phyloP scores from a whole-genome alignment of 2,888 invertebrate species.

The Apantesis nais region DNA sequence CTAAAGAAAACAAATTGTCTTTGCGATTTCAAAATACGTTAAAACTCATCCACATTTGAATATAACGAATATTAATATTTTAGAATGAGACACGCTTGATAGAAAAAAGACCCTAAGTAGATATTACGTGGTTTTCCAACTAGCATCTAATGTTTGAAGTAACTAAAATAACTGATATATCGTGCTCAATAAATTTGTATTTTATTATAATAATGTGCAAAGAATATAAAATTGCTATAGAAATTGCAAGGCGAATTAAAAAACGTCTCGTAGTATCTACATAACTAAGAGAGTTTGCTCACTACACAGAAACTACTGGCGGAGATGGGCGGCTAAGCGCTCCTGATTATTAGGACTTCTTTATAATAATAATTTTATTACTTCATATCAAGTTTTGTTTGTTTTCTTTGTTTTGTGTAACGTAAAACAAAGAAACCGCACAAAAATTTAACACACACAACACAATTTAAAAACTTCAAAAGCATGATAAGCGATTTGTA shows the following conservation, averaged over 20 bases:
- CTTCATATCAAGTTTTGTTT: neutral
- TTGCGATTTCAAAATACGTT: neutral
- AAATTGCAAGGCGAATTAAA: conserved; percentile 5
- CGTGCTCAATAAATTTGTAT: conserved; percentile 1
- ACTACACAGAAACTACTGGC: neutral
- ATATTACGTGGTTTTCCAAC: conserved; percentile 12
- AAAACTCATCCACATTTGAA: neutral
- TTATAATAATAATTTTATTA: neutral
- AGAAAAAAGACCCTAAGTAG: conserved; percentile 15
- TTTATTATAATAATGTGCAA: neutral
- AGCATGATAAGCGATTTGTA: neutral
- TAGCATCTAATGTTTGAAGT: conserved; percentile 1
- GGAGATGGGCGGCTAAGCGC: neutral
- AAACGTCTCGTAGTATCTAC: conserved; percentile 24
- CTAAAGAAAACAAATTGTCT: neutral
- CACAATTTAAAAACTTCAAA: neutral
- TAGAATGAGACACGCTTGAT: conserved; percentile 7
- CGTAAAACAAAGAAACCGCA: neutral
- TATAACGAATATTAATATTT: neutral
- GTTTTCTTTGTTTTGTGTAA: neutral
- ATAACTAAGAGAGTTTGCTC: conserved; percentile 4
- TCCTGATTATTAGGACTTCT: neutral
- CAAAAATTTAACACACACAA: neutral
- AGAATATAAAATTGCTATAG: neutral
- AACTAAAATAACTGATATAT: neutral